Percentiles rank a stretch among this genome's conserved stretches.
These are phyloP conservation scores for Drosophila pseudoananassae DNA, from an alignment of 1,140 invertebrate species.

Conservation along the genomic window DNA sequence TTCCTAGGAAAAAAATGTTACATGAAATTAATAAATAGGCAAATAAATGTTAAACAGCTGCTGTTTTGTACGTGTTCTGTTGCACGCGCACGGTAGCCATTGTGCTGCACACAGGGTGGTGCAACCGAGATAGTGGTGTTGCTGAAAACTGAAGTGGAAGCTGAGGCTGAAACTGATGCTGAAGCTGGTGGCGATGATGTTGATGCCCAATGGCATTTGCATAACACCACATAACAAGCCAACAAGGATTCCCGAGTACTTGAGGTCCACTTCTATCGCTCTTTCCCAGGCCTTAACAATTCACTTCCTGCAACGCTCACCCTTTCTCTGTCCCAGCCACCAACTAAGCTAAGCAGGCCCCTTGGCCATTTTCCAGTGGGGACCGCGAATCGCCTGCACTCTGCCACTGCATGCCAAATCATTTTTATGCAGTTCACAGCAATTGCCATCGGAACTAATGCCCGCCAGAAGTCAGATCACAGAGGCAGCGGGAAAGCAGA, in stretches of 20 bases:
- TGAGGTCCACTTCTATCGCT: constrained; percentile 21
- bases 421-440: constrained; percentile 77
- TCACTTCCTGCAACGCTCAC: constrained; percentile 34
- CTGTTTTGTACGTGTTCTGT: constrained; percentile 76
- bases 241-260: constrained; percentile 41
- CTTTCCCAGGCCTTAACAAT: constrained; percentile 63
- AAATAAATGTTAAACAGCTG: constrained; percentile 83
- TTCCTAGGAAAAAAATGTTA: constrained; percentile 81
- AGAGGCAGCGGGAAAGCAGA: not conserved
- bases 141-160: not conserved
- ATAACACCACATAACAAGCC: constrained; percentile 65
- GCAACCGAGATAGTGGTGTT: constrained; percentile 10
- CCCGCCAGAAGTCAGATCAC: constrained; percentile 2
- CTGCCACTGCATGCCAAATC: constrained; percentile 78
- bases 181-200: constrained; percentile 50
- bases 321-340: constrained; percentile 5
- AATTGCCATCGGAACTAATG: constrained; percentile 73
- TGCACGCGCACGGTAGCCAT: constrained; percentile 81
- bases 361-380: constrained; percentile 8
- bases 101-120: constrained; percentile 79
- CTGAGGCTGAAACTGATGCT: not conserved
- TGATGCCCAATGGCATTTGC: constrained; percentile 65
- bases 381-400: constrained; percentile 22
- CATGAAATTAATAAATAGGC: constrained; percentile 83
- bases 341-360: constrained; percentile 45